Base-by-base conservation (phyloP, 1,140 invertebrate species). In the Teleogryllus occipitalis region DNA sequence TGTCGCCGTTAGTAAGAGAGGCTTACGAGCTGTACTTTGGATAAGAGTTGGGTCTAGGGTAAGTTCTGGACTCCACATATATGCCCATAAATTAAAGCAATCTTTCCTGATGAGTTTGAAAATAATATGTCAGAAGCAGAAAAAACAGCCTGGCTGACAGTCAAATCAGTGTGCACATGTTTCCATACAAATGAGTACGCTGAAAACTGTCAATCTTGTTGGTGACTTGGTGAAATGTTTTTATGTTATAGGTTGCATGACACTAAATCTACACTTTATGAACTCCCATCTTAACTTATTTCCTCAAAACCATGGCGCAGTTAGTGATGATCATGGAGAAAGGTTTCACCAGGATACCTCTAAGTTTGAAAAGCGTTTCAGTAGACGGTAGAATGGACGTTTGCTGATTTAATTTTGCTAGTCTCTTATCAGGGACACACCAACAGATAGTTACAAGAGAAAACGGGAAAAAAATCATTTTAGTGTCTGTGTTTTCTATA, bases 31-130 rank as follows among this genome's bases (percentile, higher is more conserved):
- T 78, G 76, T 78, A 78, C 46, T 78, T 78, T 78, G 46, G 76
- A 78, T 65, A 15, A 76, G 80, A 79, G 27, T 81, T 12, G 80
- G 76, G 75, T 81, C 73, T 21, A 82, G 78, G 82, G 82, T 81
- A 83, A 83, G 76, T 77, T 80, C 77, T 83, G 81, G 80, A 82
- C 80, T 72, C 82, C 81, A 74, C 74, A 75, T 75, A 75, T 75
- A 75, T 75, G 74, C 74, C 49, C 49, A 54, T 18, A 75, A 75
- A 27, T 75, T 75, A 75, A 75, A 75, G 74, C 21, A 75, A 18
- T 75, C 74, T 75, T 75, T 75, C 39, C 8, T 75, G 74, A 75
- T 75, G 74, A 46, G 74, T 75, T 75, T 75, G 74, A 75, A 75
- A 75, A 75, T 75, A 27, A 8, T 8, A 8, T 75, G 74, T 75